A percentile compares a stretch with the other conserved stretches of the same genome.
phyloP scores from a whole-genome alignment of 2,888 invertebrate genomes.

The Blera fallax region DNA sequence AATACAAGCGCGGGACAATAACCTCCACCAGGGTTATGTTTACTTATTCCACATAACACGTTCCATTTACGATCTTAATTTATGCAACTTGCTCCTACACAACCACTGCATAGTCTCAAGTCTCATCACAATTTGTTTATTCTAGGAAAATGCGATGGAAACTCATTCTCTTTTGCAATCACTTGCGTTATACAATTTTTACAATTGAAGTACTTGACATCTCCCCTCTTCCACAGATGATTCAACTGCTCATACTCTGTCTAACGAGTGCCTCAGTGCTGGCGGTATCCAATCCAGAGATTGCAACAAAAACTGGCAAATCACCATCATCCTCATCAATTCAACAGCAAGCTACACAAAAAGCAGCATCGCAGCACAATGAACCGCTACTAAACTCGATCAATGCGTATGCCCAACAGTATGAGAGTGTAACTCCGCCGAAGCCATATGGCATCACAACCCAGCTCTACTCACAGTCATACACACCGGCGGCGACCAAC shows the following conservation, averaged over 20 bases:
- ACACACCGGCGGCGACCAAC: slow-evolving; percentile 28
- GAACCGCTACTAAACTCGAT: slow-evolving; percentile 78
- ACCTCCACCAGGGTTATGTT: not conserved
- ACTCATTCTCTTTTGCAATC: not conserved
- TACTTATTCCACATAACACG: not conserved
- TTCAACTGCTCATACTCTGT: slow-evolving; percentile 42
- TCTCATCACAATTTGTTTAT: not conserved
- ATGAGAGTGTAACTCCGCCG: slow-evolving; percentile 69
- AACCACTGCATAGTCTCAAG: not conserved
- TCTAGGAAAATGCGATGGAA: not conserved
- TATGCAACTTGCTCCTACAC: not conserved
- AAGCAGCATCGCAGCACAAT: slow-evolving; percentile 60
- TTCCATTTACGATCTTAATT: not conserved
- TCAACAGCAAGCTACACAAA: slow-evolving; percentile 64
- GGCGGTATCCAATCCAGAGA: slow-evolving; percentile 77
- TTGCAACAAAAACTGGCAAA: slow-evolving; percentile 75
- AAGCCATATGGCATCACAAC: slow-evolving; percentile 58
- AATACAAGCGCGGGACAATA: not conserved
- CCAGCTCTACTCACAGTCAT: slow-evolving; percentile 58
- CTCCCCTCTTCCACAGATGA: slow-evolving; percentile 29
- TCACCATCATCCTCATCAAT: slow-evolving; percentile 66
- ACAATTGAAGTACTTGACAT: not conserved
- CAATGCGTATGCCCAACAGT: slow-evolving; percentile 79
- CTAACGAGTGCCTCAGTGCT: not conserved
- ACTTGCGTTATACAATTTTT: not conserved